Base-by-base conservation (phyloP, 2,888 invertebrate genomes). In the Willowsia nigromaculata region DNA sequence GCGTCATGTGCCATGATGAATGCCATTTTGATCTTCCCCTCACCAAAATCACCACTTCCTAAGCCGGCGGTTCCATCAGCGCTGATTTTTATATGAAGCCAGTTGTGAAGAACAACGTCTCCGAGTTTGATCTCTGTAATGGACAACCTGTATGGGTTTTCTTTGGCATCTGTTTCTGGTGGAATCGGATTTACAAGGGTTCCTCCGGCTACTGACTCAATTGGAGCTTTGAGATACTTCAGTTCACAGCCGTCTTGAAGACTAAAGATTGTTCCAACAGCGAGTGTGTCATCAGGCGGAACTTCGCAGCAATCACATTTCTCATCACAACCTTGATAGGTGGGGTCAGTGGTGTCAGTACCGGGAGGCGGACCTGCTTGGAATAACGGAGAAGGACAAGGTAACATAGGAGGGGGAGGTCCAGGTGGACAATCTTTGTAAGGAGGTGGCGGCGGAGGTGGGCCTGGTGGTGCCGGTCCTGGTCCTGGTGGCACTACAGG, bases 71-170 rank as follows among this genome's bases (percentile, higher is more conserved):
- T 27, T 9, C 18, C 53, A 37, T 33, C 40, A n/a, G 47, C 25
- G 6, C 37, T 62, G n/a, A 90, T 90, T 30, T 4, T 59, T 0
- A 90, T 50, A 22, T 90, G 90, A 15, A 90, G 85, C 90, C 90
- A 90, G 30, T 90, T 90, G 62, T 90, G 90, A 18, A 90, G 85
- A n/a, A 81, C 30, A 7, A 15, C 15, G 0, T 78, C 82, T n/a
- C 62, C 30, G 18, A 90, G 85, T 11, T 18, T 40, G 4, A 90
- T 85, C 37, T 88, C 88, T 0, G 88, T 85, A 7, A 90, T 65
- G 37, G 74, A 33, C 9, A 90, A 13, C 1, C 18, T 7, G 50
- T 88, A 90, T 0, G 90, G 90, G 33, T 90, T 90, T 33, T 56
- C n/a, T 25, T 81, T 74, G 2, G 82, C 85, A 0, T 4, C 37